Evolutionary conservation across 2,888 invertebrate genomes (phyloP).

Genomic region (Aphidoletes aphidimyza): DNA sequence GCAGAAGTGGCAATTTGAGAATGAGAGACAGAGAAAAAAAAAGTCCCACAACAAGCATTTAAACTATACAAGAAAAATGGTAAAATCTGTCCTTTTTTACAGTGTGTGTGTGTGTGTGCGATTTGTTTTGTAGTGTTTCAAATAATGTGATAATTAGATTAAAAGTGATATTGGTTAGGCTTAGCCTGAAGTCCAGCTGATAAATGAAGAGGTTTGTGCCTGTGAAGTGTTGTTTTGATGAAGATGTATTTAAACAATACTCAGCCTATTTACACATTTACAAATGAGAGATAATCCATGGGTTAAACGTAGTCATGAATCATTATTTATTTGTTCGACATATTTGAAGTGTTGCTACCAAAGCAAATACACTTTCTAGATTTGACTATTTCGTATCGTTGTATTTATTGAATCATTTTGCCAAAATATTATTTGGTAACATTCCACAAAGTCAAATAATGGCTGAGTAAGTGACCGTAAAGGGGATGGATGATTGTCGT

Average conservation of each 20-base stretch:
- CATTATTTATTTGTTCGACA: conserved; percentile 14
- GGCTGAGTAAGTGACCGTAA: too few species aligned
- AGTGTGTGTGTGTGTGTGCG: too few species aligned
- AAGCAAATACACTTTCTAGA: too few species aligned
- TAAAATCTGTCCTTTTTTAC: background rate
- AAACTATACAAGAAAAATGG: background rate
- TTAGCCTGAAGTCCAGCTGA: background rate
- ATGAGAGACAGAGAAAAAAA: background rate
- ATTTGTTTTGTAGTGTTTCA: background rate
- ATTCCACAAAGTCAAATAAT: background rate
- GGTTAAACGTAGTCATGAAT: background rate
- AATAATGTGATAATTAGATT: conserved; percentile 29
- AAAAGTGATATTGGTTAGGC: background rate
- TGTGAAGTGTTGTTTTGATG: conserved; percentile 35
- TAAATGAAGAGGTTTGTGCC: background rate
- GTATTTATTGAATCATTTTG: background rate
- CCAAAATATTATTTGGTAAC: background rate
- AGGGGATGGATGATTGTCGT: conserved; percentile 36
- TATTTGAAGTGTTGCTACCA: background rate
- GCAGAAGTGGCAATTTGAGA: conserved; percentile 18
- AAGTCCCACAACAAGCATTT: background rate
- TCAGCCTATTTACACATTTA: background rate
- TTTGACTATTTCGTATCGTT: background rate
- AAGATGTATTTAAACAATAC: background rate
- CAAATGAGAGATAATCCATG: conserved; percentile 31